phyloP scores from a whole-genome alignment of 2,797 vertebrate species.

The Neosilurus hyrtlii region DNA sequence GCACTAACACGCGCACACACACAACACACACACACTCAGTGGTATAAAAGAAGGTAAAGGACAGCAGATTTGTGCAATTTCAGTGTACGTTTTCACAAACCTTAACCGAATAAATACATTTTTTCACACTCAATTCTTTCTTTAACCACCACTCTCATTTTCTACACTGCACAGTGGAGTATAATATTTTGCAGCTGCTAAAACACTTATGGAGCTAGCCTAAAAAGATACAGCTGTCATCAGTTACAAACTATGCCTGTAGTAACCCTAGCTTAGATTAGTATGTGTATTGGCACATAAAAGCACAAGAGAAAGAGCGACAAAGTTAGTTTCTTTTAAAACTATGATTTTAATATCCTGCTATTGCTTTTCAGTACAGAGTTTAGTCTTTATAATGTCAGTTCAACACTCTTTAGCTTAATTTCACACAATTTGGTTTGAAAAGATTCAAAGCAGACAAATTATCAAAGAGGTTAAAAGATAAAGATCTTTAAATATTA shows the following conservation, averaged over 20 bases:
- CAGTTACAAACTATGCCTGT: slow-evolving; percentile 12
- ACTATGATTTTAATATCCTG: slow-evolving; percentile 74
- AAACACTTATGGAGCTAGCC: slow-evolving; percentile 16
- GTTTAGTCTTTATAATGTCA: slow-evolving; percentile 74
- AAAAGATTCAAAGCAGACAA: slow-evolving; percentile 69
- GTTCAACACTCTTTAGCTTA: slow-evolving; percentile 64
- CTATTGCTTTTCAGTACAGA: slow-evolving; percentile 71
- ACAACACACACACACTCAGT: neutral
- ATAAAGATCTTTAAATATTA: slow-evolving; percentile 75
- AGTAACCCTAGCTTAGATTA: slow-evolving; percentile 69
- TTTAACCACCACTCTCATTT: slow-evolving; percentile 7
- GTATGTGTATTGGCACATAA: slow-evolving; percentile 77
- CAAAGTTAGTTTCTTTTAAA: slow-evolving; percentile 80
- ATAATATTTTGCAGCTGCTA: slow-evolving; percentile 16
- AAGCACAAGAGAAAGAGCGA: slow-evolving; percentile 78
- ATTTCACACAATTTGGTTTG: slow-evolving; percentile 59
- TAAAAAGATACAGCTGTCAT: slow-evolving; percentile 11
- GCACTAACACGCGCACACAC: slow-evolving; percentile 3
- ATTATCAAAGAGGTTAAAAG: slow-evolving; percentile 75
- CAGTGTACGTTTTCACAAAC: slow-evolving; percentile 30
- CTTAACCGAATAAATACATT: neutral
- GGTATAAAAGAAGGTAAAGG: slow-evolving; percentile 30
- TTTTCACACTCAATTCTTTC: neutral
- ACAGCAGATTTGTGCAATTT: slow-evolving; percentile 23
- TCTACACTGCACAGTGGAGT: slow-evolving; percentile 9